Evolutionary conservation across 2,797 vertebrate species (phyloP).

Genomic region (Sparidentex hasta): DNA sequence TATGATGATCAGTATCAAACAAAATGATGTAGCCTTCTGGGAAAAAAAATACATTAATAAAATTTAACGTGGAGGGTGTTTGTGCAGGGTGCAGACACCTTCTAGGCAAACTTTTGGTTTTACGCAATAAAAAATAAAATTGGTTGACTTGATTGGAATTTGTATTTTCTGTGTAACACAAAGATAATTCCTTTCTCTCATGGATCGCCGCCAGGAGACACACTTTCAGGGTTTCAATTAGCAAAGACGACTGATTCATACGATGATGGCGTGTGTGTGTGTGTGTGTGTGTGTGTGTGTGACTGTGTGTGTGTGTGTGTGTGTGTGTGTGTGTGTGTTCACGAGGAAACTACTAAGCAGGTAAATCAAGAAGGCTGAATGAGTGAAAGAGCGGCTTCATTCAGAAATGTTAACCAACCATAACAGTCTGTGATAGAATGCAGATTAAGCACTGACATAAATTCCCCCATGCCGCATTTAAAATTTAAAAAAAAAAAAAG

Average conservation of each 20-base stretch:
- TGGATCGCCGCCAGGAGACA: neutral
- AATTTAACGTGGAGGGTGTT: neutral
- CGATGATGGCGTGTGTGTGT: neutral
- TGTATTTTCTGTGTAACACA: neutral
- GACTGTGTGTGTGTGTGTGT: no score
- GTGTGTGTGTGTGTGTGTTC: no score
- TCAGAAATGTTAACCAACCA: neutral
- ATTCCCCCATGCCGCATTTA: neutral
- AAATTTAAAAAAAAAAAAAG: neutral
- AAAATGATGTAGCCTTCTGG: no score
- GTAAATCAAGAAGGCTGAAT: neutral
- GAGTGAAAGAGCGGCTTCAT: neutral
- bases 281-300: no score
- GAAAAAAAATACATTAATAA: rapidly evolving
- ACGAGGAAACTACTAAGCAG: neutral
- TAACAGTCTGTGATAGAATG: neutral
- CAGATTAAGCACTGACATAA: no score
- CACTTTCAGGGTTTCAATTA: neutral
- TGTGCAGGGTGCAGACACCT: neutral
- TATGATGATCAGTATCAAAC: neutral
- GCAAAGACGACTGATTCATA: neutral
- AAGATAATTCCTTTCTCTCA: neutral
- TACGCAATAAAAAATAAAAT: neutral
- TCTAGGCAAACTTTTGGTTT: slow-evolving; percentile 5
- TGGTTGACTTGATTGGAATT: neutral